Base-by-base conservation (phyloP, 2,797 vertebrate species). In the Spea hammondii region DNA sequence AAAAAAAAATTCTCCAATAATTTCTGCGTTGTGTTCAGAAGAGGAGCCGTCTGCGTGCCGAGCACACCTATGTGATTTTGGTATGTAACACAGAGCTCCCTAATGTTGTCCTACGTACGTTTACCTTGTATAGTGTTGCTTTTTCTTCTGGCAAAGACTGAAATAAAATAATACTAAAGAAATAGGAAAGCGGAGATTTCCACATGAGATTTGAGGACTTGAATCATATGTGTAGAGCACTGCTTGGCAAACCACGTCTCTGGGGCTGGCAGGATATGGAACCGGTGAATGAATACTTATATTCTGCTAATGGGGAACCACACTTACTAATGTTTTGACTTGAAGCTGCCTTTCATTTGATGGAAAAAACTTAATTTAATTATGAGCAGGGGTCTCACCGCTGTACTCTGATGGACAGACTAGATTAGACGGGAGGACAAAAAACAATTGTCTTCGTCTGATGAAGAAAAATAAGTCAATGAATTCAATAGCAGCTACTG, bases 101-200 rank as follows among this genome's bases (percentile, higher is more conserved):
- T 69, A 72, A 77, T 82, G 79, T 77, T 73, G 74, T 54, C 46
- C 70, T 69, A 72, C 77, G 54, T 82, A 46, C 77, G 79, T 74
- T 82, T 69, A 82, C 79, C 74, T 82, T 82, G 79, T 82, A 67
- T 82, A 73, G 70, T 53, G 74, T 82, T 82, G 64, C 79, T 55
- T 68, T 32, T 60, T 71, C 70, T 64, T 68, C 71, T 82, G 79
- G 79, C 79, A 82, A 72, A 82, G 71, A 62, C 74, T 82, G 49
- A 77, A 82, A 82, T 82, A 77, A 77, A 82, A 77, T 82, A 82
- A 82, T 82, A 82, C 70, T 82, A 77, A 82, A 73, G 70, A 82
- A 82, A 82, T 77, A 82, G 32, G n/a, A 68, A 74, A 77, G 74
- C 65, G 32, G 74, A 82, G 79, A 82, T 82, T 82, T 82, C 74